Base-by-base conservation (phyloP, 2,888 invertebrate genomes). In the Heliothis peltigera region DNA sequence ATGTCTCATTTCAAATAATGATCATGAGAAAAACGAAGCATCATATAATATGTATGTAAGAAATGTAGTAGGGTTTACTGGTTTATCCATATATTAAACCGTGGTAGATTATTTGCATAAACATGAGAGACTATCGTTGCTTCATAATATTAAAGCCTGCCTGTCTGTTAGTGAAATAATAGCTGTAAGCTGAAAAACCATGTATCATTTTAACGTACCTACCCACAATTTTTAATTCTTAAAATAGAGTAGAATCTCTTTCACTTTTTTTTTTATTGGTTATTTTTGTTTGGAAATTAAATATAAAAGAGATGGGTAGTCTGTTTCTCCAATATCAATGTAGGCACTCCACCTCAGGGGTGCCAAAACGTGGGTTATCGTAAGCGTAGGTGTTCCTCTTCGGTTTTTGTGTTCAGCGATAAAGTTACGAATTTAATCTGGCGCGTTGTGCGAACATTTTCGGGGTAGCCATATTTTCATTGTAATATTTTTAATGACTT, bases 401-500 rank as follows among this genome's bases (percentile, higher is more conserved):
- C 22, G 46, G 43, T 54, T 77, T 66, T 63, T 79, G 57, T 48
- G 55, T 56, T 65, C 46, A 49, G 43, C 39, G 60, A 55, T 58
- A 65, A 80, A 80, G 71, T 79, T 66, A 32, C 39, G 17, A 75
- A 70, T 81, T 72, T 68, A 67, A 70, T 76, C 56, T 53, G 54
- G 58, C 60, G 48, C 43, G 48, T 48, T 48, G 55, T 72, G 61
- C 51, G 57, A 65, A 66, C 18, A 64, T 71, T 74, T 73, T 70
- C 22, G 39, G 54, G 35, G 54, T 15, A 53, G 32, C 51, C 47
- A 64, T 67, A 59, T 69, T 75, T 74, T 77, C 71, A 73, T 80
- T 69, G 64, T 60, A 58, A 76, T 79, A 81, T 66, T 74, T 79
- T 79, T 79, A 78, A 79, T 79, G 68, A 67, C 62, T 75, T 75